Conservation (phyloP, 2,888 invertebrate species). For the Cosmia trapezina region DNA sequence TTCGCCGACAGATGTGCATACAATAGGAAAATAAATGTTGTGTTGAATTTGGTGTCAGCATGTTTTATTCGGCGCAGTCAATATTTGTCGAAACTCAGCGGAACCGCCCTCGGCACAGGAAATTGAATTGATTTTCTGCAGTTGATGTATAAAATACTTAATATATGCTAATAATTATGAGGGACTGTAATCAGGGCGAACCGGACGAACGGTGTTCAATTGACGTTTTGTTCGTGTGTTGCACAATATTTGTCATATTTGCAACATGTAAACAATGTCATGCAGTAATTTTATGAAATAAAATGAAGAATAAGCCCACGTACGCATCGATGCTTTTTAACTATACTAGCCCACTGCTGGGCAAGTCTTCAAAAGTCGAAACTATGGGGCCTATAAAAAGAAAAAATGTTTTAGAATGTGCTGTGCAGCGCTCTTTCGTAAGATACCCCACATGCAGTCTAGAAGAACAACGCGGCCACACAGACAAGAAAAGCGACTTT, state of each 20-base stretch:
- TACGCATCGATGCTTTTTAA: background rate
- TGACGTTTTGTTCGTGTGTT: background rate
- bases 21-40: background rate
- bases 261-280: background rate
- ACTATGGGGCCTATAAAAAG: no score
- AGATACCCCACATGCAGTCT: no score
- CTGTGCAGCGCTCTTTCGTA: no score
- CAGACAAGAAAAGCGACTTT: no score
- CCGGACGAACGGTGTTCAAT: no score
- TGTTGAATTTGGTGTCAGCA: background rate
- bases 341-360: background rate
- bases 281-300: background rate
- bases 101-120: background rate
- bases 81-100: background rate
- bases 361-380: no score
- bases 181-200: no score
- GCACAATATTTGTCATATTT: conserved; percentile 1
- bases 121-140: background rate
- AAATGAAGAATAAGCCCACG: background rate
- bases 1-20: background rate
- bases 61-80: background rate
- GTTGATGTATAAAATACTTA: no score
- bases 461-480: no score
- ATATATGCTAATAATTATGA: no score
- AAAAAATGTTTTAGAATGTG: no score